Conservation (phyloP, 2,888 invertebrate genomes). For the Pomacea canaliculata region DNA sequence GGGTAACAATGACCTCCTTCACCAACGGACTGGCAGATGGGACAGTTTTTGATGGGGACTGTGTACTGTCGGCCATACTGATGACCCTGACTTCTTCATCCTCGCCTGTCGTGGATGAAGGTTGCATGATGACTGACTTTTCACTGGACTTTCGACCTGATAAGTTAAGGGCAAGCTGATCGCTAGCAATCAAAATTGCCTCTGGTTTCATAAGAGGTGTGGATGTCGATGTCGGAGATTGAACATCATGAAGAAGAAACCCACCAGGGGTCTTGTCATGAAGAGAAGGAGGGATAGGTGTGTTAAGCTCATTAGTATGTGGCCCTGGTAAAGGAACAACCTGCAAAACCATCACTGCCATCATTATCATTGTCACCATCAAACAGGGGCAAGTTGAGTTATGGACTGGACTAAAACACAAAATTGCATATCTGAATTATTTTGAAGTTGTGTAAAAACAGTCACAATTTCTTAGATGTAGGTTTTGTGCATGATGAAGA, state of each 20-base stretch:
- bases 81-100: slow-evolving; percentile 43
- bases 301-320: slow-evolving; percentile 51
- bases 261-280: slow-evolving; percentile 18
- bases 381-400: too few relatives aligned
- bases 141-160: slow-evolving; percentile 31
- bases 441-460: too few relatives aligned
- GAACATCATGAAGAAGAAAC: slow-evolving; percentile 13
- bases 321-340: slow-evolving; percentile 47
- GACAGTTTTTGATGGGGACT: slow-evolving; percentile 30
- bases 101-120: slow-evolving; percentile 50
- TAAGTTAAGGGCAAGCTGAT: slow-evolving; percentile 29
- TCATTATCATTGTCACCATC: neutral
- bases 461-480: too few relatives aligned
- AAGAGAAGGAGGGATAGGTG: slow-evolving; percentile 42
- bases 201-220: slow-evolving; percentile 9
- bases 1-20: slow-evolving; percentile 20
- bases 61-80: slow-evolving; percentile 34
- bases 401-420: too few relatives aligned
- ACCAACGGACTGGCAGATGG: slow-evolving; percentile 15
- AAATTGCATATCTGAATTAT: too few relatives aligned
- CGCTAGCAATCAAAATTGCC: slow-evolving; percentile 6
- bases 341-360: slow-evolving; percentile 27
- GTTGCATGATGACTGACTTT: slow-evolving; percentile 69
- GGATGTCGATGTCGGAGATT: slow-evolving; percentile 11
- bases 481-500: too few relatives aligned